phyloP scores from a whole-genome alignment of 2,113 vertebrate genomes.

The Gymnogyps californianus region DNA sequence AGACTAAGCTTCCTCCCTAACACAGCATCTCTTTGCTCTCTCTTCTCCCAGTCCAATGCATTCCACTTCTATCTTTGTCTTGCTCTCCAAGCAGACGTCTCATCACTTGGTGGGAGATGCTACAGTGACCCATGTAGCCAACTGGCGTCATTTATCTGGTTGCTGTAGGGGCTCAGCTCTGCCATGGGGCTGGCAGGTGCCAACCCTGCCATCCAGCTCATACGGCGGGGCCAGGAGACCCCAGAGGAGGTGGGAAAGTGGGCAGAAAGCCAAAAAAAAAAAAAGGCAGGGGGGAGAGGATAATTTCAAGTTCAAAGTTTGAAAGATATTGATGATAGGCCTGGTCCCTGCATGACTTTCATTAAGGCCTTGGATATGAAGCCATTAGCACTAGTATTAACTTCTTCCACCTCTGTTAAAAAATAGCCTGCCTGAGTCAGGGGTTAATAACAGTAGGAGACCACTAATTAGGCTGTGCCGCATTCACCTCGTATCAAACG shows the following conservation, averaged over 20 bases:
- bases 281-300: neutral
- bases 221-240: neutral
- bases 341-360: conserved; percentile 59
- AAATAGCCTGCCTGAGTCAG: conserved; percentile 70
- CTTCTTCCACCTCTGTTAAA: conserved; percentile 71
- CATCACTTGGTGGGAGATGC: neutral
- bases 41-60: neutral
- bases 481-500: conserved; percentile 33
- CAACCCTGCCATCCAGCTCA: neutral
- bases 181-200: neutral
- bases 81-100: neutral
- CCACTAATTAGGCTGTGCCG: conserved; percentile 64
- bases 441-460: conserved; percentile 74
- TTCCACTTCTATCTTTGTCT: neutral
- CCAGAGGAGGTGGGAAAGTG: neutral
- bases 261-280: neutral
- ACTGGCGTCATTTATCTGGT: neutral
- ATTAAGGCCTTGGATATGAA: conserved; percentile 58
- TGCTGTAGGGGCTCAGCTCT: rapidly evolving
- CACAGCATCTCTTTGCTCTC: neutral
- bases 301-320: conserved; percentile 55
- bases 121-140: neutral
- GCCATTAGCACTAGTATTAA: conserved; percentile 70
- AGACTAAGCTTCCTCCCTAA: neutral
- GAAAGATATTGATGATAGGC: conserved; percentile 70